Evolutionary conservation across 2,888 invertebrate species (phyloP).

Genomic region (Ceramica pisi): DNA sequence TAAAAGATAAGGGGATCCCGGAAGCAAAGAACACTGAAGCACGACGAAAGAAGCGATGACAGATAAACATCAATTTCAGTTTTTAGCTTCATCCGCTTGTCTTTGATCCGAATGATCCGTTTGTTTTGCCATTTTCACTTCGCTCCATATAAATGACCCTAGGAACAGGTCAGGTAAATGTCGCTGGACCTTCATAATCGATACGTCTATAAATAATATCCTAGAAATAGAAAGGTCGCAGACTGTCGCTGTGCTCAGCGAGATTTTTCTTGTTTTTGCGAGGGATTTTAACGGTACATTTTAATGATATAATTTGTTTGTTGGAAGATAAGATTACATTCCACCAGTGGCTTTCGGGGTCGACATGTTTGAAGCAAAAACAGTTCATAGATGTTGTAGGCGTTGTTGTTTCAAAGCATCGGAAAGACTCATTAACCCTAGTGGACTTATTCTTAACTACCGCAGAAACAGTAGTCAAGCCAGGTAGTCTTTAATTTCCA

Average conservation of each 20-base stretch:
- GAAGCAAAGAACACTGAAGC: background rate
- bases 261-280: slow-evolving; percentile 9
- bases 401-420: slow-evolving; percentile 27
- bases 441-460: slow-evolving; percentile 27
- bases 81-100: background rate
- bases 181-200: slow-evolving; percentile 1
- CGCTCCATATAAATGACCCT: background rate
- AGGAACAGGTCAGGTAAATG: background rate
- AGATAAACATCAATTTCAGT: background rate
- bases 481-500: too few species aligned
- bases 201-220: slow-evolving; percentile 29
- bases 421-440: slow-evolving; percentile 31
- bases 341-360: slow-evolving; percentile 7
- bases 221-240: slow-evolving; percentile 13
- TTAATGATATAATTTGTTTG: background rate
- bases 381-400: slow-evolving; percentile 10
- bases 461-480: too few species aligned
- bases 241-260: background rate
- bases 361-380: slow-evolving; percentile 27
- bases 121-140: background rate
- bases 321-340: slow-evolving; percentile 8
- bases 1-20: slow-evolving; percentile 33
- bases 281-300: background rate
- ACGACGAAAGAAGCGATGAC: too few species aligned
- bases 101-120: background rate